phyloP scores from a whole-genome alignment of 2,797 vertebrate species.

The Halcyon badia region DNA sequence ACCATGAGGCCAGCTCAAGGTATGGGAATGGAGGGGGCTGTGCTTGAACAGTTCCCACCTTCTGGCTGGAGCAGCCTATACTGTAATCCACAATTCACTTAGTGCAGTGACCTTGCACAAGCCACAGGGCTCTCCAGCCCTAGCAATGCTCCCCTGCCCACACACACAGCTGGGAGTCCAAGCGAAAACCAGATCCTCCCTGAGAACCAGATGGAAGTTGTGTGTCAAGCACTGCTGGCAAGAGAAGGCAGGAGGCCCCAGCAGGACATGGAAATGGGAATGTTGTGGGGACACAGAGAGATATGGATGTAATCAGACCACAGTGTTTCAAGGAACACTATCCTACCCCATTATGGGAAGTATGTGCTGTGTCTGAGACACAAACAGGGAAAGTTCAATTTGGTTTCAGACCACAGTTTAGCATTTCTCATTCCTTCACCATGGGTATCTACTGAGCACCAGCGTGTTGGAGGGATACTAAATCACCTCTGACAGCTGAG shows the following conservation, averaged over 20 bases:
- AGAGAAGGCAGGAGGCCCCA: accelerated
- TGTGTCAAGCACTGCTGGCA: neutral
- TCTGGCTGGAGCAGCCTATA: conserved; percentile 13
- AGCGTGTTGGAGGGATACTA: conserved; percentile 6
- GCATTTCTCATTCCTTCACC: conserved; percentile 16
- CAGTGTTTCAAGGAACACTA: neutral
- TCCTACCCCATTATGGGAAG: neutral
- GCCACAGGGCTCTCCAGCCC: conserved; percentile 20
- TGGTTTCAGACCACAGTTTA: neutral
- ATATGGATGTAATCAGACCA: neutral
- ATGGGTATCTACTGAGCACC: neutral
- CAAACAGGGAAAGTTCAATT: neutral
- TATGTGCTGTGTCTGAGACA: neutral
- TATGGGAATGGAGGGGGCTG: neutral
- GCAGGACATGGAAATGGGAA: neutral
- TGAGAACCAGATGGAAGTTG: neutral
- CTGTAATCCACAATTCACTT: conserved; percentile 48
- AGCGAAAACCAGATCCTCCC: neutral
- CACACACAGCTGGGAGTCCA: conserved; percentile 1
- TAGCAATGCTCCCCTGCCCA: conserved; percentile 20
- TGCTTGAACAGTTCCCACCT: conserved; percentile 10
- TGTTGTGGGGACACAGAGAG: neutral
- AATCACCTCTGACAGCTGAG: conserved; percentile 64
- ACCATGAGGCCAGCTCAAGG: neutral
- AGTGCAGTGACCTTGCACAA: conserved; percentile 38